Base-by-base conservation (phyloP, 2,888 invertebrate species). In the Schizaphis graminum region DNA sequence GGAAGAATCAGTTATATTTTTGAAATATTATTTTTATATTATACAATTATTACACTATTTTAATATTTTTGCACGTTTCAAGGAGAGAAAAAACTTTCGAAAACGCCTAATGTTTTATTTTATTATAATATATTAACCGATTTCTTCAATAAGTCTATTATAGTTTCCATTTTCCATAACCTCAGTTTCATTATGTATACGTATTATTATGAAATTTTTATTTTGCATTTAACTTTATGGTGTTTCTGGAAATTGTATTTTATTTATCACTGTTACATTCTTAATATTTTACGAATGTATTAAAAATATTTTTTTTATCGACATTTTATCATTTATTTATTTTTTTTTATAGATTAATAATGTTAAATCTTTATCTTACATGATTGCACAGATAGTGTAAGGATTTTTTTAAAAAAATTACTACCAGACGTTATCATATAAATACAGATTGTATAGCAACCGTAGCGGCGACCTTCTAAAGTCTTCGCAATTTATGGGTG, bases 401-500 rank as follows among this genome's bases (percentile, higher is more conserved):
- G 77, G 35, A 77, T 77, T 77, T 21, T 8, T 21, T 16, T 7
- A 67, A 35, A 67, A n/a, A 67, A 7, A 16, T 16, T 35, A 35
- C 35, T 77, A 77, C 77, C 21, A 77, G 16, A 21, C n/a, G 21
- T 35, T 35, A 77, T 35, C 77, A 35, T 24, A 77, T 77, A 8
- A 77, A 77, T 77, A 35, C 21, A 77, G 16, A 26, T 57, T 41
- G 53, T 56, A 41, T 35, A 88, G 53, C 35, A 53, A 13, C n/a
- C 67, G 7, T 35, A 8, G 3, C 35, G 86, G 49, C 47, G 90
- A 49, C 90, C 90, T 91, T 91, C 90, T n/a, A 35, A 35, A 77
- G 67, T 77, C 49, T n/a, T 90, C 28, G 67, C n/a, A 47, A 67
- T 91, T 91, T 91, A 91, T 67, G 49, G 90, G 90, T 91, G 67